Evolutionary conservation across 2,113 vertebrate genomes (phyloP).

Genomic region (Chiloscyllium plagiosum): DNA sequence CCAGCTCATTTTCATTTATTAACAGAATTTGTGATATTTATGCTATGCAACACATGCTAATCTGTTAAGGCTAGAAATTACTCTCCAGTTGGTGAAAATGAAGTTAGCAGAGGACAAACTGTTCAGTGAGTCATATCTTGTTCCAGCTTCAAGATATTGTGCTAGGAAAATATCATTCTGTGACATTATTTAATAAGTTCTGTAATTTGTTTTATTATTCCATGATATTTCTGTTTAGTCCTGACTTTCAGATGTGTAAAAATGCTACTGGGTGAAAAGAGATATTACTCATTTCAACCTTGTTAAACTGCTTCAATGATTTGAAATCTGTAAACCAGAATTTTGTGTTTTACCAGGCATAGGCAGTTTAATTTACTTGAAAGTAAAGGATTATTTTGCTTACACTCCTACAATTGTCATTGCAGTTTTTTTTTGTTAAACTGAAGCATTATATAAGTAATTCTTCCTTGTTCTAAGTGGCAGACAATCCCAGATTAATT

Average conservation of each 20-base stretch:
- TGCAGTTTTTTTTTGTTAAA: neutral
- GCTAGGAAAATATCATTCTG: neutral
- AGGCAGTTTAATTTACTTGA: neutral
- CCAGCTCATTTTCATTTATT: neutral
- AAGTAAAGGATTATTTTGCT: neutral
- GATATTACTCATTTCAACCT: neutral
- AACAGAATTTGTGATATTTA: slow-evolving; percentile 3
- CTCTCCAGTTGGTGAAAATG: neutral
- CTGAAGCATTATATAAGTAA: neutral
- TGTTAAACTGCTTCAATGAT: neutral
- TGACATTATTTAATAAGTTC: slow-evolving; percentile 11
- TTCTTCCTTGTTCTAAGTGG: neutral
- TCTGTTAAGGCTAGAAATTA: neutral
- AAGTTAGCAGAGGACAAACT: neutral
- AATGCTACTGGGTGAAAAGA: neutral
- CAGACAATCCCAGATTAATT: neutral
- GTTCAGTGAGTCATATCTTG: neutral
- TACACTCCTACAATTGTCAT: too few relatives aligned
- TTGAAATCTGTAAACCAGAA: neutral
- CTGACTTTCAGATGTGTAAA: neutral
- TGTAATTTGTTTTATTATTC: neutral
- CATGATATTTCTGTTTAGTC: neutral
- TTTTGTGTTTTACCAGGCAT: neutral
- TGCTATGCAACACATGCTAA: neutral
- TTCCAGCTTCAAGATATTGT: neutral